Conservation (phyloP, 1,140 invertebrate genomes). For the Rhynchophorus ferrugineus region DNA sequence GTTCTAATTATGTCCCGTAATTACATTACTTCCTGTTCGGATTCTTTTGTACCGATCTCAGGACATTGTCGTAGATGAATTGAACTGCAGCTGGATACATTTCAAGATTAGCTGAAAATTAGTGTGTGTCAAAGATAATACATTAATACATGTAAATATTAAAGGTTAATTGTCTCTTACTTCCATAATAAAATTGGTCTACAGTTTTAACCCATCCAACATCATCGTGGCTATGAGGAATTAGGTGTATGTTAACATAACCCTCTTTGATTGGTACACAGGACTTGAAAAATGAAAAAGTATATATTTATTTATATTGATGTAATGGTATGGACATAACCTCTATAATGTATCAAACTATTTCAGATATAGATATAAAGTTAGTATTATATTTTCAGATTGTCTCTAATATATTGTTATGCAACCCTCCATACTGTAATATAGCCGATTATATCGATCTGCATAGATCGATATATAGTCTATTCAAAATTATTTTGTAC, state of each 20-base stretch:
- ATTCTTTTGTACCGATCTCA: not conserved
- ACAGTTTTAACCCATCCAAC: slow-evolving; percentile 77
- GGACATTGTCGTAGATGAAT: not conserved
- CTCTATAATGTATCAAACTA: too few species aligned
- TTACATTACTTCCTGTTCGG: not conserved
- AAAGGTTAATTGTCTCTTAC: slow-evolving; percentile 41
- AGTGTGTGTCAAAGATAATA: not conserved
- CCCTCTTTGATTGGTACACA: slow-evolving; percentile 41
- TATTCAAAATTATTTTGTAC: too few species aligned
- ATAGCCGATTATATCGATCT: too few species aligned
- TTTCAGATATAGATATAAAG: too few species aligned
- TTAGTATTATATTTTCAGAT: too few species aligned
- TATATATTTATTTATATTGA: too few species aligned
- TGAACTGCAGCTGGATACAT: not conserved
- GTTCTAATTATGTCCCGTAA: not conserved
- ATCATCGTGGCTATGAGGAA: slow-evolving; percentile 66
- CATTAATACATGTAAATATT: not conserved
- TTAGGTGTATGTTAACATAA: slow-evolving; percentile 59
- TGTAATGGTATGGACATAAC: too few species aligned
- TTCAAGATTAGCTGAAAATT: not conserved
- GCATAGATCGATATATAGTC: too few species aligned
- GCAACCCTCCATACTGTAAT: too few species aligned
- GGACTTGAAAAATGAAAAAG: too few species aligned
- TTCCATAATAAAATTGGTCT: slow-evolving; percentile 71
- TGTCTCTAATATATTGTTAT: too few species aligned